Base-by-base conservation (phyloP, 2,113 vertebrate genomes). In the Elanus axillaris region DNA sequence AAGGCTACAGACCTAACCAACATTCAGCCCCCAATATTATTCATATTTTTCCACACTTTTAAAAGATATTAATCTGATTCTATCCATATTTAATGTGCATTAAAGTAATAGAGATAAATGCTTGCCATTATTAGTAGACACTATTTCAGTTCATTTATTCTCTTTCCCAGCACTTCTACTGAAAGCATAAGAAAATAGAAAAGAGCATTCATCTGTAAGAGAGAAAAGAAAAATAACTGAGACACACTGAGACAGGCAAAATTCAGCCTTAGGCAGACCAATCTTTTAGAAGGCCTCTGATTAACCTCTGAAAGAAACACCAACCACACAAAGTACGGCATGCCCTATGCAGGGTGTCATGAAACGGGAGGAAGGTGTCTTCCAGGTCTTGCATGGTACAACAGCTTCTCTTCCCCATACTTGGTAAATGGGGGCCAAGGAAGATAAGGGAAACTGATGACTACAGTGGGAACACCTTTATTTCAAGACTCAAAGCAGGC, bases 91-190 rank as follows among this genome's bases (percentile, higher is more conserved):
- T 93, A 91, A 83, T 56, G 8, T 4, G 2, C 43, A 47, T 12
- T 1, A 31, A 84, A 71, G 4, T 53, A 94, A 63, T 21, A 27
- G 76, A 81, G 60, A 91, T 47, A 77, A 86, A 86, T 68, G 23
- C 0, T 0, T 27, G 29, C 20, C 31, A 32, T 64, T 82, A 68
- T 64, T 71, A 86, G 60, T 32, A 82, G 40, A 21, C 19, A 22
- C 11, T 74, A 64, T 60, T 95, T 75, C 40, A 88, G 55, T 66
- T 93, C 50, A 71, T 74, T 77, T 87, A 48, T 66, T 89, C 43
- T 58, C 64, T 75, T 94, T 81, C 38, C 40, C 36, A 91, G 20
- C 7, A 50, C 22, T 80, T 77, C 59, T 43, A 19, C 42, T 32
- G 56, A 89, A 86, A 86, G 31, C 19, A 23, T 12, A 68, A 86